Percentiles rank a stretch among this genome's conserved stretches.
Conservation (phyloP, 2,888 invertebrate genomes). For the Leptinotarsa juncta region DNA sequence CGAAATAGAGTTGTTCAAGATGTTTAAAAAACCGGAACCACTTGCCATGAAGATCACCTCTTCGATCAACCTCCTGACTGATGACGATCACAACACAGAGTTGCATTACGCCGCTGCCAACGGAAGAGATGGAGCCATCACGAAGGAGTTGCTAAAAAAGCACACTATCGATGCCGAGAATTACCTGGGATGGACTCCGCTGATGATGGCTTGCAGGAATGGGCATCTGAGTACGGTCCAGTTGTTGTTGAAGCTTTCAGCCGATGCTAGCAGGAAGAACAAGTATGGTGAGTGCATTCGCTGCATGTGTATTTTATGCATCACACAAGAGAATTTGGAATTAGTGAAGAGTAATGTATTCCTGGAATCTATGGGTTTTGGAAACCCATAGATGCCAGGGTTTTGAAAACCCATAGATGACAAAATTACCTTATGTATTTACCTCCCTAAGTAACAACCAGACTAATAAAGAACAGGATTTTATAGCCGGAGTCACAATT, state of each 20-base stretch:
- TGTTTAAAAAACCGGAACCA: constrained; percentile 9
- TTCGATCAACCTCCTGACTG: constrained; percentile 43
- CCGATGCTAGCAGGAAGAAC: constrained; percentile 60
- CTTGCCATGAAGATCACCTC: neutral
- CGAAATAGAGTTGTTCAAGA: neutral
- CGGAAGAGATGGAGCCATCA: constrained; percentile 51
- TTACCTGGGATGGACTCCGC: constrained; percentile 63
- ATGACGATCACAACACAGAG: constrained; percentile 60
- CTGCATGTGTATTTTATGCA: no score
- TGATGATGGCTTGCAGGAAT: constrained; percentile 63
- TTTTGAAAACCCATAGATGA: no score
- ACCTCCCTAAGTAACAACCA: no score
- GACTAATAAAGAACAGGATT: no score
- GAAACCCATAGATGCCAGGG: no score
- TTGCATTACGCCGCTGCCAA: constrained; percentile 59
- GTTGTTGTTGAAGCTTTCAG: constrained; percentile 55
- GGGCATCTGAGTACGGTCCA: constrained; percentile 56
- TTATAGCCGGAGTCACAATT: no score
- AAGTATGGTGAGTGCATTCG: constrained; percentile 56
- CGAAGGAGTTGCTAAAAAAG: constrained; percentile 43
- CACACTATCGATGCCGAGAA: constrained; percentile 59
- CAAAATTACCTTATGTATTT: no score
- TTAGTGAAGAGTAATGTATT: no score
- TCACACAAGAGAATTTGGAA: no score
- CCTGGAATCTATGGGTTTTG: no score